Conservation (phyloP, 2,797 vertebrate genomes). For the Poecile montanus region DNA sequence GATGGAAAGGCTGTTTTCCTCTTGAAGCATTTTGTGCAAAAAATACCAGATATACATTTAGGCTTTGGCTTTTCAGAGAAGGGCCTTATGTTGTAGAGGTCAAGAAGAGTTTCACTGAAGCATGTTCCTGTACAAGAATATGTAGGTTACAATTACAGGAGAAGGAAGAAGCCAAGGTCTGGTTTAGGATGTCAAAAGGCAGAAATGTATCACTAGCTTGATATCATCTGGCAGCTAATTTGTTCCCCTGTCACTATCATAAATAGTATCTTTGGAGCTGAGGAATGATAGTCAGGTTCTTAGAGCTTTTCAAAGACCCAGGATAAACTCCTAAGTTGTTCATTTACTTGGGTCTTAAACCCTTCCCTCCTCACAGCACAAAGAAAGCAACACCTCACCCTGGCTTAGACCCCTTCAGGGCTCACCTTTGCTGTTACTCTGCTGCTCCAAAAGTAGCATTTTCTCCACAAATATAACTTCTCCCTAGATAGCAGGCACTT, state of each 20-base stretch:
- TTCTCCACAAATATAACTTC: background rate
- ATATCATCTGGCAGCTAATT: background rate
- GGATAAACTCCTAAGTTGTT: background rate
- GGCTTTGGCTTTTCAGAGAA: background rate
- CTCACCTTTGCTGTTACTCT: background rate
- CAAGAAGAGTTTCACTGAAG: background rate
- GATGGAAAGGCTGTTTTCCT: constrained; percentile 14
- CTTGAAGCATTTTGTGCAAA: background rate
- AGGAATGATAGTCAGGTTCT: background rate
- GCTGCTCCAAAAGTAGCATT: background rate
- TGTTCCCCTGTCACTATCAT: background rate
- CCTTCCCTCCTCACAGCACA: background rate
- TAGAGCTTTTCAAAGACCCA: background rate
- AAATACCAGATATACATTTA: background rate
- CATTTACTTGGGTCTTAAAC: background rate
- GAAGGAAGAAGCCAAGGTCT: background rate
- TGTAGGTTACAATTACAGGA: background rate
- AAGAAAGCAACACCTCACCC: background rate
- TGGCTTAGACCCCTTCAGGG: background rate
- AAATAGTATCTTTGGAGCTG: background rate
- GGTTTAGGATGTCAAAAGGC: background rate
- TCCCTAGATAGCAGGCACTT: background rate
- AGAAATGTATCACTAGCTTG: background rate
- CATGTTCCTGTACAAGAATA: background rate
- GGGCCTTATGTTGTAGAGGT: background rate